These are phyloP conservation scores for Lasioglossum marginatum DNA, from an alignment of 2,888 invertebrate species.

Conservation along the genomic window DNA sequence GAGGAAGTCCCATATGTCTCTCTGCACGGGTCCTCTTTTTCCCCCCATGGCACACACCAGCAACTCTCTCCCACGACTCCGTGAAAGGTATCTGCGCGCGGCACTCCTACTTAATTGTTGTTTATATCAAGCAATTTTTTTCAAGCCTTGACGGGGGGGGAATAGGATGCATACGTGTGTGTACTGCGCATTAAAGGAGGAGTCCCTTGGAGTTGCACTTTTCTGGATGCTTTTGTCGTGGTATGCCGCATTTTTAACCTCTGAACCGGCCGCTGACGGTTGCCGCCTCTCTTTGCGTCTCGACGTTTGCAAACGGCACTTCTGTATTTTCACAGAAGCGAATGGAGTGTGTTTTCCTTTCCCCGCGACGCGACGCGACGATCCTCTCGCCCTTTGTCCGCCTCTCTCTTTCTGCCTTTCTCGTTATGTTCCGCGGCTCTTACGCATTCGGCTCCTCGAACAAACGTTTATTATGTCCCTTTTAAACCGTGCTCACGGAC, in stretches of 20 bases:
- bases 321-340: constrained; percentile 48
- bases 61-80: constrained; percentile 72
- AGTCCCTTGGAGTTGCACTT: constrained; percentile 5
- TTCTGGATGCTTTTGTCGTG: constrained; percentile 44
- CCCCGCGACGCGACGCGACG: constrained; percentile 31
- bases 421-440: not conserved
- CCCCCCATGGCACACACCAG: constrained; percentile 14
- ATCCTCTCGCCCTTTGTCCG: constrained; percentile 50
- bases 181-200: constrained; percentile 22
- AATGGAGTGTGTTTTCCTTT: constrained; percentile 64
- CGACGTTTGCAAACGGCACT: constrained; percentile 48
- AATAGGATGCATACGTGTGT: not conserved
- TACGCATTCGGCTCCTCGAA: constrained; percentile 1
- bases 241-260: constrained; percentile 58
- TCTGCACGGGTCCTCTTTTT: constrained; percentile 37
- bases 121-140: constrained; percentile 67
- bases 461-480: constrained; percentile 11
- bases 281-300: constrained; percentile 57
- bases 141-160: constrained; percentile 23
- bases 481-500: not conserved
- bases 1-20: constrained; percentile 31
- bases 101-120: constrained; percentile 71
- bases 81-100: constrained; percentile 56
- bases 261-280: constrained; percentile 38
- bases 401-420: not conserved